Base-by-base conservation (phyloP, 2,888 invertebrate species). In the Alsophila aescularia region DNA sequence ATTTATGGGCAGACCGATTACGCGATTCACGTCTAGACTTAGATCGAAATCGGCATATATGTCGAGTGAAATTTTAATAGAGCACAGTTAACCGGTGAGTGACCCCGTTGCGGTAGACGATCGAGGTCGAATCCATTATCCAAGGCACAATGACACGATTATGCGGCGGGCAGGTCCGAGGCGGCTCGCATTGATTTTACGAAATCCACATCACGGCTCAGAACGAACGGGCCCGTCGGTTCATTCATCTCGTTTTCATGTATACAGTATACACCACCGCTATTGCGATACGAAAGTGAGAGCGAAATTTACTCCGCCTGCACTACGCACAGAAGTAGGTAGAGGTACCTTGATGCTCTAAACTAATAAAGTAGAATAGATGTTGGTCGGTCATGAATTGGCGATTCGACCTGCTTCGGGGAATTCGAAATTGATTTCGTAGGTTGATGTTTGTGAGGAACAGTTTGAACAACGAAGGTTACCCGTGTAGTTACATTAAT, bases 221-320 rank as follows among this genome's bases (percentile, higher is more conserved):
- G 84, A 88, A 87, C 80, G 83, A 87, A 87, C 87, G 83, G 83
- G 79, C 85, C 85, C 79, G 85, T 78, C 84, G 83, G 73, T 80
- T 86, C 90, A 90, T 90, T 91, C 90, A 90, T 90, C 90, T 90
- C 89, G 87, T 89, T 90, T 89, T 87, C 87, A 87, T 89, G 87
- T 88, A 87, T 84, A 83, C 79, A 81, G 87, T 88, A 87, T 84
- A 83, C 79, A 81, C 77, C 79, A 70, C 73, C 74, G 83, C 84
- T 87, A 81, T 87, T 87, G 85, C 87, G 81, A 85, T 86, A 79
- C 85, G 90, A 91, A 90, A 90, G 90, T 85, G 90, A 90, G 87
- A 90, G 90, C 85, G 83, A 81, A 87, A 85, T 89, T 87, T 83
- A 81, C 87, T 84, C 85, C 75, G 81, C 69, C 78, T 82, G 81